phyloP scores from a whole-genome alignment of 2,888 invertebrate genomes.

The Caenorhabditis wallacei region DNA sequence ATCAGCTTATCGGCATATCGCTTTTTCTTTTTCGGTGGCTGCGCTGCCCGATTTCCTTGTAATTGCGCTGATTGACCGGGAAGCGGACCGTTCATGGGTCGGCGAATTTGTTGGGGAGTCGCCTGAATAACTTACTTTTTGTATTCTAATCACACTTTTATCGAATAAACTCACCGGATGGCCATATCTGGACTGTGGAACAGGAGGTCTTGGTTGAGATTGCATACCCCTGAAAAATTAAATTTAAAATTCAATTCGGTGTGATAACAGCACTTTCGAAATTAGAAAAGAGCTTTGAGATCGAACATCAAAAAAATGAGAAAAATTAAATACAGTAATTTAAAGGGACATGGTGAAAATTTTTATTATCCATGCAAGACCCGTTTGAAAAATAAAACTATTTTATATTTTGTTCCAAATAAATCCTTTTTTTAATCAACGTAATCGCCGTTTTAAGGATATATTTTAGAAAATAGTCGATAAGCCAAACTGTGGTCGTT shows the following conservation, averaged over 20 bases:
- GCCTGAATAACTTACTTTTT: slow-evolving; percentile 9
- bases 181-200: slow-evolving; percentile 44
- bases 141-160: background rate
- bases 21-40: slow-evolving; percentile 75
- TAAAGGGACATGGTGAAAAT: background rate
- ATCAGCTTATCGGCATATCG: slow-evolving; percentile 81
- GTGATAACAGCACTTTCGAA: no score
- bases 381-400: background rate
- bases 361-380: background rate
- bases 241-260: no score
- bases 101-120: slow-evolving; percentile 57
- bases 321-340: background rate
- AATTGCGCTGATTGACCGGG: slow-evolving; percentile 59
- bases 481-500: no score
- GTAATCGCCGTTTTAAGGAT: no score
- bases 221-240: slow-evolving; percentile 33
- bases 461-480: no score
- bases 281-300: no score
- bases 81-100: slow-evolving; percentile 50
- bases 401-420: no score
- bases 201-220: slow-evolving; percentile 60
- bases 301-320: no score
- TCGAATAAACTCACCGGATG: slow-evolving; percentile 32
- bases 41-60: slow-evolving; percentile 36
- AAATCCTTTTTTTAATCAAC: no score